Evolutionary conservation across 2,888 invertebrate species (phyloP).

Genomic region (Galerucella calmariensis): DNA sequence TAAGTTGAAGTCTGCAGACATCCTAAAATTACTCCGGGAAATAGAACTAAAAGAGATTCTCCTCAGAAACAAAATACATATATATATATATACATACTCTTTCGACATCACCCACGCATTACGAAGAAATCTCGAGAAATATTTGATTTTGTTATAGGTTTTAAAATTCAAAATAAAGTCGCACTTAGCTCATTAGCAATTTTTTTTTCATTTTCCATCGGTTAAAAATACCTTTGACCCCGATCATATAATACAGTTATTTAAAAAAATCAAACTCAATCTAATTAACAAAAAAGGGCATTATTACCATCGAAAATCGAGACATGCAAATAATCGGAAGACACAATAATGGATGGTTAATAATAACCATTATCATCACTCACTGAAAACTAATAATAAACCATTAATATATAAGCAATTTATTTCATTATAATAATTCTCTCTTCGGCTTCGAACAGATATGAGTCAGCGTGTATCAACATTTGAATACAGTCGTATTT

Average conservation of each 20-base stretch:
- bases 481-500: constrained; percentile 34
- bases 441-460: constrained; percentile 54
- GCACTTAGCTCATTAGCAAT: too few relatives aligned
- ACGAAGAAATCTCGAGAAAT: too few relatives aligned
- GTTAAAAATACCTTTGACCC: too few relatives aligned
- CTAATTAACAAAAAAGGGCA: not conserved
- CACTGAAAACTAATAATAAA: constrained; percentile 64
- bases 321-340: constrained; percentile 56
- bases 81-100: too few relatives aligned
- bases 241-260: not conserved
- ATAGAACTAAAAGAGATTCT: too few relatives aligned
- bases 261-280: not conserved
- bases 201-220: too few relatives aligned
- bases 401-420: constrained; percentile 63
- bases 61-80: too few relatives aligned
- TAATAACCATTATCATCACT: constrained; percentile 62
- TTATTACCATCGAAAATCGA: constrained; percentile 26
- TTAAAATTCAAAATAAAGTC: too few relatives aligned
- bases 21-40: too few relatives aligned
- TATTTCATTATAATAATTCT: constrained; percentile 66
- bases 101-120: too few relatives aligned
- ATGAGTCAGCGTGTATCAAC: constrained; percentile 58
- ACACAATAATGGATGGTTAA: constrained; percentile 57
- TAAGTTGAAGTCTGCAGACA: too few relatives aligned
- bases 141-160: too few relatives aligned